phyloP scores from a whole-genome alignment of 1,140 invertebrate genomes.

The Leptoteleia sp. region DNA sequence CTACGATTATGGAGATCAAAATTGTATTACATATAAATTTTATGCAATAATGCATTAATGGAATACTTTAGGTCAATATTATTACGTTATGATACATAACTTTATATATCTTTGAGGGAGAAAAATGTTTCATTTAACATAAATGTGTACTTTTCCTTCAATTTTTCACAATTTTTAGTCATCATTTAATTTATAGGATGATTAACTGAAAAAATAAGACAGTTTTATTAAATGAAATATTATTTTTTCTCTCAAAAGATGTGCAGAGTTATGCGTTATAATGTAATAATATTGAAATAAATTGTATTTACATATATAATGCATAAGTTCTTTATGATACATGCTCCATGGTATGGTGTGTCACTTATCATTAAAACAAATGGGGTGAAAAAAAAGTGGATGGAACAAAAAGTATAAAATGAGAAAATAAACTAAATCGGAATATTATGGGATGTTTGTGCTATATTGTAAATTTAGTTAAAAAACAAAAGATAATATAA shows the following conservation, averaged over 20 bases:
- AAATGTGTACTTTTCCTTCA: conserved; percentile 12
- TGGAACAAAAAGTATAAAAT: conserved; percentile 9
- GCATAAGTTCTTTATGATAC: conserved; percentile 18
- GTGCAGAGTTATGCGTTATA: no score
- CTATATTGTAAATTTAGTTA: no score
- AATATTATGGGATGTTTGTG: no score
- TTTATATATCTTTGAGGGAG: conserved; percentile 20
- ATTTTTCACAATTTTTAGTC: neutral
- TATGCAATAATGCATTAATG: conserved; percentile 8
- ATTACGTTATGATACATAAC: conserved; percentile 5
- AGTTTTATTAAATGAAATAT: no score
- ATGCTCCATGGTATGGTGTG: conserved; percentile 54
- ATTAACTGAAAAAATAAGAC: no score
- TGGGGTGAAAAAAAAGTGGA: conserved; percentile 6
- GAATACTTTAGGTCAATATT: conserved; percentile 2
- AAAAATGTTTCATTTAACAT: conserved; percentile 2
- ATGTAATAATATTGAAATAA: no score
- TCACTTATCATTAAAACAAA: conserved; percentile 31
- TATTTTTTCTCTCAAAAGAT: no score
- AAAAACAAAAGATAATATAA: conserved; percentile 17
- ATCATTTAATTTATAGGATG: no score
- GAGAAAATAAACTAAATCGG: conserved; percentile 17
- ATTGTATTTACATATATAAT: conserved; percentile 28
- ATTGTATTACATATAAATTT: conserved; percentile 33
- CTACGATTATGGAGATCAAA: conserved; percentile 46